Evolutionary conservation across 2,888 invertebrate species (phyloP).

Genomic region (Drosophila robusta): DNA sequence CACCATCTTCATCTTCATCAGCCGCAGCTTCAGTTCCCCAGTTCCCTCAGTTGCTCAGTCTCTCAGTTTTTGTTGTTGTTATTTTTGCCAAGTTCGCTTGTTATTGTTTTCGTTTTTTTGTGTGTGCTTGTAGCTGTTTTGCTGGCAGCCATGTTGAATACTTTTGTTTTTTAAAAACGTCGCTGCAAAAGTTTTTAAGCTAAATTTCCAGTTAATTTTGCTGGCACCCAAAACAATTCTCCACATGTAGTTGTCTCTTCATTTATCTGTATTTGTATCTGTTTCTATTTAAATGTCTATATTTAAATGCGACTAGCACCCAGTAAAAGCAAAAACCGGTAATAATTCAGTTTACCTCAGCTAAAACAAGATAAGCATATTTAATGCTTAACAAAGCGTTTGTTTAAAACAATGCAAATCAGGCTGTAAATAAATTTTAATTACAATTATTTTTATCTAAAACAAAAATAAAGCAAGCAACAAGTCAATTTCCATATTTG

Average conservation of each 20-base stretch:
- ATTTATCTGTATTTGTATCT: constrained; percentile 12
- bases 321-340: constrained; percentile 36
- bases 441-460: constrained; percentile 2
- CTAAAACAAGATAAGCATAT: constrained; percentile 29
- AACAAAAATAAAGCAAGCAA: background rate
- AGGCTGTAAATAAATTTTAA: constrained; percentile 7
- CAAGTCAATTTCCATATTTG: constrained; percentile 4
- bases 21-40: constrained; percentile 28
- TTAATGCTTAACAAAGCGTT: constrained; percentile 18
- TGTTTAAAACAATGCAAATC: constrained; percentile 18
- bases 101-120: constrained; percentile 37
- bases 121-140: constrained; percentile 57
- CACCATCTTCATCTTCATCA: constrained; percentile 62
- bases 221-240: constrained; percentile 34
- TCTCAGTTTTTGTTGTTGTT: constrained; percentile 28
- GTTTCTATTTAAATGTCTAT: constrained; percentile 35
- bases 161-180: constrained; percentile 73
- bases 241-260: constrained; percentile 10
- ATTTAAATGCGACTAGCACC: constrained; percentile 33
- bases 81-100: constrained; percentile 37
- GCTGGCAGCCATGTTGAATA: constrained; percentile 82
- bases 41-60: constrained; percentile 10
- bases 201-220: constrained; percentile 64
- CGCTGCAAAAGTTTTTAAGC: constrained; percentile 40
- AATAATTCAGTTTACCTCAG: constrained; percentile 4